These are phyloP conservation scores for Eristalinus sepulchralis DNA, from an alignment of 2,888 invertebrate genomes.

Conservation along the genomic window DNA sequence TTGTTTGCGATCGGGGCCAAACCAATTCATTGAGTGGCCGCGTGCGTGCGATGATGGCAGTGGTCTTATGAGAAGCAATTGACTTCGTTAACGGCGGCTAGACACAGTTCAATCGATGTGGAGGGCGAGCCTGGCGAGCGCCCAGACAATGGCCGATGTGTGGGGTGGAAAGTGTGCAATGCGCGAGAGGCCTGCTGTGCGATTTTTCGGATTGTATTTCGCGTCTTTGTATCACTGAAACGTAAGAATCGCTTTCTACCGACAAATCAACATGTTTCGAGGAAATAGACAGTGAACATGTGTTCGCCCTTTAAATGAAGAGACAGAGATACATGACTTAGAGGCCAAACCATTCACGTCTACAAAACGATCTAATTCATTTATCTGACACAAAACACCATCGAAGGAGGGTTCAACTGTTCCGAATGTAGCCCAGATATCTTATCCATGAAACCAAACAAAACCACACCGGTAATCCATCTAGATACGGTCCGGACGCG, in stretches of 20 bases:
- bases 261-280: no score
- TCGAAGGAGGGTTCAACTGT: neutral
- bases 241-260: no score
- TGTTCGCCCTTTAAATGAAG: no score
- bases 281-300: no score
- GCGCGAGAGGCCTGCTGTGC: neutral
- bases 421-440: neutral
- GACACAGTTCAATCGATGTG: neutral
- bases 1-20: conserved; percentile 19
- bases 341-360: neutral
- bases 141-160: neutral
- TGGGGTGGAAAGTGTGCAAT: neutral
- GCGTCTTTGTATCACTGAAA: no score
- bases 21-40: conserved; percentile 1
- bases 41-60: neutral
- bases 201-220: no score
- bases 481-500: neutral
- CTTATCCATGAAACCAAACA: neutral
- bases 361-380: neutral
- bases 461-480: neutral
- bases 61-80: neutral
- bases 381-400: neutral
- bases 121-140: neutral
- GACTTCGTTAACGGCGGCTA: neutral
- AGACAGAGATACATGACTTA: no score